A percentile compares a stretch with the other conserved stretches of the same genome.
These are phyloP conservation scores for Pterophyllum scalare DNA, from an alignment of 2,113 vertebrate genomes.

Conservation along the genomic window DNA sequence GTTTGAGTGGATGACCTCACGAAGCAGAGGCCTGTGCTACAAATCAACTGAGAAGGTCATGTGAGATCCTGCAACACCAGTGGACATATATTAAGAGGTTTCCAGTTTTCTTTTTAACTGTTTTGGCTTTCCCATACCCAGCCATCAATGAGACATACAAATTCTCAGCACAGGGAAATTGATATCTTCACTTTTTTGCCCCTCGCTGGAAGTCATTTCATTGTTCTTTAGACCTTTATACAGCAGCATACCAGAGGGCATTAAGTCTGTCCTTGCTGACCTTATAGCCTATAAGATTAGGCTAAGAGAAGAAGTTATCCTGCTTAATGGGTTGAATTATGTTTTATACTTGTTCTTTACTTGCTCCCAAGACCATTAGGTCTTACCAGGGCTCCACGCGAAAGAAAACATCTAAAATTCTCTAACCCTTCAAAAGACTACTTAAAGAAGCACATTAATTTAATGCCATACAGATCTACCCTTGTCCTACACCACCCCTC, in stretches of 20 bases:
- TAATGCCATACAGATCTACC: too few relatives aligned
- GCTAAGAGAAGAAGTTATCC: not conserved
- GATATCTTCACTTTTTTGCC: not conserved
- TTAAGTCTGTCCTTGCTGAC: not conserved
- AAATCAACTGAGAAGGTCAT: not conserved
- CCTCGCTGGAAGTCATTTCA: not conserved
- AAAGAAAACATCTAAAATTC: not conserved
- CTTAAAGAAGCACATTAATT: too few relatives aligned
- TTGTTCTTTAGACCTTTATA: not conserved
- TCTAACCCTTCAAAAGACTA: not conserved
- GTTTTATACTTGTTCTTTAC: accelerated
- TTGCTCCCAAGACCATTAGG: not conserved
- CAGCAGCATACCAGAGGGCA: not conserved
- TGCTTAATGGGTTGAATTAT: not conserved
- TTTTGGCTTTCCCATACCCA: too few relatives aligned
- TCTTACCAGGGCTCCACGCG: not conserved
- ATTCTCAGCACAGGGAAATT: not conserved
- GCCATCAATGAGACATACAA: accelerated
- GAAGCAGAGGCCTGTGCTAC: accelerated
- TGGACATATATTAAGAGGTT: not conserved
- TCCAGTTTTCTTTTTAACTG: not conserved
- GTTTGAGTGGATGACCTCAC: not conserved
- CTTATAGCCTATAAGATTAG: not conserved
- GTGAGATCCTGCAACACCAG: not conserved
- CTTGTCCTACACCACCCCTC: too few relatives aligned